Percentiles rank a stretch among this genome's conserved stretches.
Conservation (phyloP, 2,888 invertebrate genomes). For the Chymomyza procnemis region DNA sequence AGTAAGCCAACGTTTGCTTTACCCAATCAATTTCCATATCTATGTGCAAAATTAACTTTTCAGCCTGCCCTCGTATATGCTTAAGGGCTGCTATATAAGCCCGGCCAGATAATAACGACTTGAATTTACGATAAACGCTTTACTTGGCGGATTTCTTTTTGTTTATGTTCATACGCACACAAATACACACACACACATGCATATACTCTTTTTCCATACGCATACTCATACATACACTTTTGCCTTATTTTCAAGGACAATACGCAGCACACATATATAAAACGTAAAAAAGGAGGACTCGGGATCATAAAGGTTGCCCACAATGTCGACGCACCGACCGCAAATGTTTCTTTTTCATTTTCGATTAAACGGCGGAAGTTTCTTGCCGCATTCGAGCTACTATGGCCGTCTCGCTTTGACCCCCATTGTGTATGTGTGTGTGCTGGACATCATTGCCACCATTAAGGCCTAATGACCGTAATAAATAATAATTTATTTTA, state of each 20-base stretch:
- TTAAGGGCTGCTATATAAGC: constrained; percentile 1
- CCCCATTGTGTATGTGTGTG: constrained; percentile 31
- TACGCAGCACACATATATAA: constrained; percentile 61
- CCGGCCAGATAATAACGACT: constrained; percentile 60
- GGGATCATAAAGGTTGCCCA: constrained; percentile 43
- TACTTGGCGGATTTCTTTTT: constrained; percentile 48
- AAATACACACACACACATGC: constrained; percentile 5
- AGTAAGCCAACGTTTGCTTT: too few species aligned
- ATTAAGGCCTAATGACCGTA: constrained; percentile 72
- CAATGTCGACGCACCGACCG: constrained; percentile 33
- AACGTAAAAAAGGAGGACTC: constrained; percentile 25
- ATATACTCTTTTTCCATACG: not conserved
- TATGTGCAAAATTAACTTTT: too few species aligned
- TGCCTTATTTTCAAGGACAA: constrained; percentile 62
- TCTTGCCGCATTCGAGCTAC: constrained; percentile 33
- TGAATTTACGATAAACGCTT: constrained; percentile 65
- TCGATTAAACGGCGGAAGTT: constrained; percentile 71
- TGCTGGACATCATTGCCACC: constrained; percentile 73
- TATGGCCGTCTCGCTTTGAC: not conserved
- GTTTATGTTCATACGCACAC: constrained; percentile 10
- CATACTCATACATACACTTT: not conserved
- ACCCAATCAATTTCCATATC: too few species aligned
- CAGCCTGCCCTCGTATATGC: not conserved
- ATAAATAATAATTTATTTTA: constrained; percentile 73
- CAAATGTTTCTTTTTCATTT: constrained; percentile 65